Conservation (phyloP, 2,113 vertebrate species). For the Charadrius vociferus region DNA sequence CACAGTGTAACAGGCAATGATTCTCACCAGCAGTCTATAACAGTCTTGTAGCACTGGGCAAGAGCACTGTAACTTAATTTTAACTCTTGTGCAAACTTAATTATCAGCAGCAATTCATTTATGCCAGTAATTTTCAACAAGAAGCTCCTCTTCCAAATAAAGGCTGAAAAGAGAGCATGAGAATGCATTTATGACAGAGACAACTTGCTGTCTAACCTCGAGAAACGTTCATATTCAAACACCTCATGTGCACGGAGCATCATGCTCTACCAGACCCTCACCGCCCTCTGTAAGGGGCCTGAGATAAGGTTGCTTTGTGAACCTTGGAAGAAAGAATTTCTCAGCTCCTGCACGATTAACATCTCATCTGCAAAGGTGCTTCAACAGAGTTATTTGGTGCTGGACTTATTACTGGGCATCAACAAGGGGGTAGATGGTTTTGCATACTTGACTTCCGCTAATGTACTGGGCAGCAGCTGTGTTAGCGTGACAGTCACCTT, state of each 20-base stretch:
- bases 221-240: not conserved
- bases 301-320: not conserved
- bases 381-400: not conserved
- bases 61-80: not conserved
- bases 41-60: not conserved
- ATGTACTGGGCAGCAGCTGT: not conserved
- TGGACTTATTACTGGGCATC: not conserved
- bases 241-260: not conserved
- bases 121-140: not conserved
- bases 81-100: constrained; percentile 38
- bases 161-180: not conserved
- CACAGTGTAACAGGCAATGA: not conserved
- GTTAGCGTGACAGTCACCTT: not conserved
- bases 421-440: not conserved
- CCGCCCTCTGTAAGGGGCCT: not conserved
- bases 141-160: not conserved
- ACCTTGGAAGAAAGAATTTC: not conserved
- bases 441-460: rapidly evolving
- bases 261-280: not conserved
- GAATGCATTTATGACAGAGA: not conserved
- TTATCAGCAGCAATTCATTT: constrained; percentile 37
- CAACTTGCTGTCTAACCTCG: not conserved
- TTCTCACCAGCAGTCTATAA: not conserved
- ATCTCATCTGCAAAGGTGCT: not conserved
- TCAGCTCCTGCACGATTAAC: not conserved